Base-by-base conservation (phyloP, 92 coral and sea anemone species). In the Siderastrea siderea region DNA sequence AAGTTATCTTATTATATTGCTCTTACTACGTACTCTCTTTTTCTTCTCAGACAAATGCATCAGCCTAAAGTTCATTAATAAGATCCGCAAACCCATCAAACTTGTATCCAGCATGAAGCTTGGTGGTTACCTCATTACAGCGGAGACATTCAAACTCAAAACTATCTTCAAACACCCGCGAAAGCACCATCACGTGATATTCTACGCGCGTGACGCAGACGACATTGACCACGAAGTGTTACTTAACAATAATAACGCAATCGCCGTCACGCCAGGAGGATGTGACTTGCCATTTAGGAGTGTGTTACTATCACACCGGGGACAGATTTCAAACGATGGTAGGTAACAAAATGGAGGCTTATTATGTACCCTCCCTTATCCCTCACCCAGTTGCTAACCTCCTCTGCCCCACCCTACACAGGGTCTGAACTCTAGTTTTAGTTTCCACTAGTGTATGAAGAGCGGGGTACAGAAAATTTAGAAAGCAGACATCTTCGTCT, bases 131-230 rank as follows among this genome's bases (percentile, higher is more conserved):
- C 94, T 95, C 1, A 93, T 97, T 14, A 97, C 98, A 4, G 98
- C 99, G 7, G 98, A 97, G 84, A 94, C 98, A 0, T 97, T 97
- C 74, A 97, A 97, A 84, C 93, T 97, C 70, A 93, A 90, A 89
- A 97, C 99, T 6, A 92, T 97, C 84, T 97, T 97, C 88, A 97
- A 97, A 82, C 99, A 97, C 75, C 95, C 99, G 47, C 95, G 94
- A 47, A 97, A 95, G 70, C 94, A 97, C 83, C 98, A 97, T 43
- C 98, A 97, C 82, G 99, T 95, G 60, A 95, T 96, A 69, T 95
- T 97, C 91, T 97, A 95, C 86, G 99, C 98, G 26, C 98, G 96
- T 75, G 95, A 96, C 90, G 87, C 93, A 58, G 94, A 94, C n/a
- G 94, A 86, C 46, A 91, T 90, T 59, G 96, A 89, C 47, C 96